phyloP scores from a whole-genome alignment of 2,888 invertebrate species.

The Tenthredo distinguenda region DNA sequence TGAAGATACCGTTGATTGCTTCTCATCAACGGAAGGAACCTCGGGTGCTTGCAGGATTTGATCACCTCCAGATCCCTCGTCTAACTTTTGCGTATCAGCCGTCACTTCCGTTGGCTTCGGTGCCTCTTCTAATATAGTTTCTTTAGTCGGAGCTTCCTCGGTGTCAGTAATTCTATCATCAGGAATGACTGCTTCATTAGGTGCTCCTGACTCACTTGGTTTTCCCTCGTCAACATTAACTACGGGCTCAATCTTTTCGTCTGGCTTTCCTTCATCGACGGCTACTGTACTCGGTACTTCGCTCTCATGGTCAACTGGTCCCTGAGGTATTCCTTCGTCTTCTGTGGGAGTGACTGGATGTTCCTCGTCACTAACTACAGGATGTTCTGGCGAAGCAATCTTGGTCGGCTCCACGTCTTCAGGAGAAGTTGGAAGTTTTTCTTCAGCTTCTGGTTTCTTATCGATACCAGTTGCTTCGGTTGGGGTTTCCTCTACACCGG shows the following conservation, averaged over 20 bases:
- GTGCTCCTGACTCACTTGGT: not conserved
- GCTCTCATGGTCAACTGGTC: slow-evolving; percentile 78
- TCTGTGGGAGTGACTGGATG: slow-evolving; percentile 76
- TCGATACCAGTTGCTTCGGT: slow-evolving; percentile 18
- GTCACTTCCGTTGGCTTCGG: slow-evolving; percentile 53
- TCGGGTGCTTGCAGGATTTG: slow-evolving; percentile 29
- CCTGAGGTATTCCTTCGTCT: slow-evolving; percentile 62
- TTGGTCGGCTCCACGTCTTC: slow-evolving; percentile 67
- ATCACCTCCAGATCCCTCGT: slow-evolving; percentile 47
- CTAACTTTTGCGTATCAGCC: slow-evolving; percentile 44
- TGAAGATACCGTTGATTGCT: slow-evolving; percentile 46
- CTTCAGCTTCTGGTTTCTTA: slow-evolving; percentile 8
- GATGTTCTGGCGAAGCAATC: not conserved
- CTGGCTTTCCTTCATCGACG: slow-evolving; percentile 54
- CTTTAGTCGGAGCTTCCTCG: slow-evolving; percentile 28
- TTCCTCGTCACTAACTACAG: slow-evolving; percentile 65
- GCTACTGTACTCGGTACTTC: slow-evolving; percentile 69
- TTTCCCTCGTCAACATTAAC: slow-evolving; percentile 55
- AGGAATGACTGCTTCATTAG: not conserved
- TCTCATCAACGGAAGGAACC: slow-evolving; percentile 15
- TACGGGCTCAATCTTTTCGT: slow-evolving; percentile 60
- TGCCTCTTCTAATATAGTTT: slow-evolving; percentile 48
- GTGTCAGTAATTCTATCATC: not conserved
- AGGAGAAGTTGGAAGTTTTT: not conserved
- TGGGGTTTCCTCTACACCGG: slow-evolving; percentile 60